A percentile compares a stretch with the other conserved stretches of the same genome.
Conservation (phyloP, 2,888 invertebrate genomes). For the Drosophila lutescens region DNA sequence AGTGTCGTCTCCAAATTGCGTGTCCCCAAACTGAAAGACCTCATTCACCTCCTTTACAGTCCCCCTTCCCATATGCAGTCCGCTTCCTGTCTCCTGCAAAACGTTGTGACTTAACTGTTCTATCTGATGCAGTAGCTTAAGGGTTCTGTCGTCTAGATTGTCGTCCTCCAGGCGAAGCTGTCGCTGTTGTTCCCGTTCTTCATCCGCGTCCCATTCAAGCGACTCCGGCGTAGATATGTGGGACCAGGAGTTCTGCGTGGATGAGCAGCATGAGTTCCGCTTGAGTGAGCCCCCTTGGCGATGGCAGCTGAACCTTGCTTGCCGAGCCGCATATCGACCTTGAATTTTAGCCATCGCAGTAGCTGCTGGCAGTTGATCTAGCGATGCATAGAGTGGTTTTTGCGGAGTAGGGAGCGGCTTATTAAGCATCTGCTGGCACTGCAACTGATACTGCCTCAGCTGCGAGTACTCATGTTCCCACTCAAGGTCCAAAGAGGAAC, state of each 20-base stretch:
- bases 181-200: conserved; percentile 82
- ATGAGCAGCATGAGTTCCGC: conserved; percentile 84
- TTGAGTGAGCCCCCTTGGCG: conserved; percentile 74
- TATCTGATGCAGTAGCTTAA: conserved; percentile 88
- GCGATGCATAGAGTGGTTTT: conserved; percentile 60
- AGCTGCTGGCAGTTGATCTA: conserved; percentile 66
- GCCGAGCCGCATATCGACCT: conserved; percentile 46
- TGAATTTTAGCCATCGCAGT: conserved; percentile 52
- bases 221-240: conserved; percentile 88
- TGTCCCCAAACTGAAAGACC: conserved; percentile 55
- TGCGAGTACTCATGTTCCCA: conserved; percentile 88
- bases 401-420: conserved; percentile 40
- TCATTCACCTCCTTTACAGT: conserved; percentile 62
- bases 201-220: conserved; percentile 89
- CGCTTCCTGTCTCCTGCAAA: conserved; percentile 87
- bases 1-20: conserved; percentile 54
- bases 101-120: conserved; percentile 88
- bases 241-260: conserved; percentile 86
- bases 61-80: conserved; percentile 59
- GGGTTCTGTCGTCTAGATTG: conserved; percentile 88
- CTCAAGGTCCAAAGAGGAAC: conserved; percentile 88
- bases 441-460: conserved; percentile 63
- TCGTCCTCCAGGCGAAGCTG: conserved; percentile 84
- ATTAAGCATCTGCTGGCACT: no score
- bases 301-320: conserved; percentile 48